phyloP scores from a whole-genome alignment of 2,888 invertebrate species.

The Drosophila ustulata region DNA sequence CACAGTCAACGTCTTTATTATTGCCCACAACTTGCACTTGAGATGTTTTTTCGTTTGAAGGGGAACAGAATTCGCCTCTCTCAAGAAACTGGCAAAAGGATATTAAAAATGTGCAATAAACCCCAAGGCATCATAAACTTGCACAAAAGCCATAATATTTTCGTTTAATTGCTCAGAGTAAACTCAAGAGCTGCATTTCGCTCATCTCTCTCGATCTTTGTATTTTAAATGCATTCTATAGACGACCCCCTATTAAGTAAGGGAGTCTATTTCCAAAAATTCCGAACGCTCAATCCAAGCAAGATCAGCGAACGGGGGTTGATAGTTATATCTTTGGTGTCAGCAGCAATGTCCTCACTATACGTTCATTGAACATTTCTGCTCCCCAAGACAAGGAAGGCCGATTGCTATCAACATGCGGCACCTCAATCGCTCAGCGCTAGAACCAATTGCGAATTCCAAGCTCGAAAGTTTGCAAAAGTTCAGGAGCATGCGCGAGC shows the following conservation, averaged over 20 bases:
- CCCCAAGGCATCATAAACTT: constrained; percentile 17
- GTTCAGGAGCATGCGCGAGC: background rate
- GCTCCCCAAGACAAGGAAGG: constrained; percentile 94
- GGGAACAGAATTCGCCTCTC: background rate
- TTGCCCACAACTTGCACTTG: constrained; percentile 59
- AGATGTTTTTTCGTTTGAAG: constrained; percentile 8
- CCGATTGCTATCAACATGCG: constrained; percentile 40
- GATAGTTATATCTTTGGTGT: constrained; percentile 86
- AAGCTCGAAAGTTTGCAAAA: constrained; percentile 18
- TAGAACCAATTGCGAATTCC: constrained; percentile 71
- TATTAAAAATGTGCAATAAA: constrained; percentile 46
- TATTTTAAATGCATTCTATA: constrained; percentile 49
- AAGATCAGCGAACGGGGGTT: constrained; percentile 72
- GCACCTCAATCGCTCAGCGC: constrained; percentile 20
- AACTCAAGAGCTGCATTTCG: background rate
- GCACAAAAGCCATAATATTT: constrained; percentile 8
- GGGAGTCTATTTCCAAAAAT: constrained; percentile 90
- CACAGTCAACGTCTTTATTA: constrained; percentile 69
- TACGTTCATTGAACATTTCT: constrained; percentile 93
- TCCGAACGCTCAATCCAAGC: constrained; percentile 87
- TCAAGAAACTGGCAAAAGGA: background rate
- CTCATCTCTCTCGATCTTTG: background rate
- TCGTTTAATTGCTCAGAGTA: constrained; percentile 13
- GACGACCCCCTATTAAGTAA: constrained; percentile 88
- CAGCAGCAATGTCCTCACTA: constrained; percentile 95